Base-by-base conservation (phyloP, 2,888 invertebrate genomes). In the Drosophila kuntzei region DNA sequence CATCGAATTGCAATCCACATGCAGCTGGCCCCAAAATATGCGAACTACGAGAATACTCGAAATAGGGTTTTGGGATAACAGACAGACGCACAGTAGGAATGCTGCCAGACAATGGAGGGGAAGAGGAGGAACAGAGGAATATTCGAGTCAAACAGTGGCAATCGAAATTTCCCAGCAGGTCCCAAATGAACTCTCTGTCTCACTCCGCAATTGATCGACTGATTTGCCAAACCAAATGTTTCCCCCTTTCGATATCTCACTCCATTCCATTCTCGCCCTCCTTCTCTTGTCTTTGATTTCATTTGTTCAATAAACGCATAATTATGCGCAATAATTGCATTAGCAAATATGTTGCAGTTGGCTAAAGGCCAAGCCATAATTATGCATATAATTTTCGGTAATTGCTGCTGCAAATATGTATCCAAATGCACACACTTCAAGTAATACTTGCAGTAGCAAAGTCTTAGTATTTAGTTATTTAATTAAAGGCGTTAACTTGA, bases 241-340 rank as follows among this genome's bases (percentile, higher is more conserved):
- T 39, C 6, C 8, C 32, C 36, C 9, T 29, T 1, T n/a, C 7
- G 7, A 18, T 22, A 8, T 39, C 9, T 22, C 36, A n/a, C 32
- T 27, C 4, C 16, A 29, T 29, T 0, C 6, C 36, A 11, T 6
- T 12, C 0, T 32, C 43, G 5, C 11, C 20, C 18, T 5, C 37
- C 27, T 18, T 20, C 22, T 36, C 44, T 59, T 27, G 44, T 47
- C 65, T 50, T 49, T 57, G 70, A 67, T 73, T 76, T 67, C 71
- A 84, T 84, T 87, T 71, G 70, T 62, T 62, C 70, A 80, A 76
- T 84, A 82, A 85, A 74, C 74, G 76, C 82, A 87, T 76, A 80
- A 87, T 85, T 87, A 80, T 87, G 76, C 72, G 54, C 70, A 78
- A 72, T 87, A 80, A 87, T 85, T 85, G 79, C 85, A 84, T 84